These are phyloP conservation scores for Leptosomus discolor DNA, from an alignment of 2,113 vertebrate genomes.

Conservation along the genomic window DNA sequence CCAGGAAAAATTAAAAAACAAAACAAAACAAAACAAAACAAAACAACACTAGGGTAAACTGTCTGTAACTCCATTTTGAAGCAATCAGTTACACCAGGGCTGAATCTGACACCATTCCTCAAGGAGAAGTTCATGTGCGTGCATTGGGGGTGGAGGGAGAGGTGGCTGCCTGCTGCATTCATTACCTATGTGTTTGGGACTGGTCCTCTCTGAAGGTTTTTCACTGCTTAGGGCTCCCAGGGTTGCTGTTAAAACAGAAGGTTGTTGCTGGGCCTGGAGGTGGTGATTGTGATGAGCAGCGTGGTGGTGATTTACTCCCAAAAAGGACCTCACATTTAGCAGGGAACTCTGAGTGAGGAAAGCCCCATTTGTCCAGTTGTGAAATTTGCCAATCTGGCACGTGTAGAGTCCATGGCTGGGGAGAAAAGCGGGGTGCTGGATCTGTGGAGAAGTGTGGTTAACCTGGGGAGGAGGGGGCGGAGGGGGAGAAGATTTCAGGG, in stretches of 20 bases:
- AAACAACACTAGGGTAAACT: neutral
- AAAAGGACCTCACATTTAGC: constrained; percentile 92
- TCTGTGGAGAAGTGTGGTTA: constrained; percentile 79
- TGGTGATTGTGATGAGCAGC: constrained; percentile 73
- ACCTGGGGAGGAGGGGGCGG: constrained; percentile 77
- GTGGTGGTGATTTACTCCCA: constrained; percentile 89
- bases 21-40: neutral
- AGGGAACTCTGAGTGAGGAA: constrained; percentile 95
- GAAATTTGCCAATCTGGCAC: constrained; percentile 97
- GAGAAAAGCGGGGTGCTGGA: constrained; percentile 95
- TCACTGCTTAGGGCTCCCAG: constrained; percentile 80
- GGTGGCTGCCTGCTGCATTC: neutral
- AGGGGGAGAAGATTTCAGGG: constrained; percentile 85
- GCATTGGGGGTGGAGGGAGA: neutral
- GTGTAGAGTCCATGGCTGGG: constrained; percentile 99
- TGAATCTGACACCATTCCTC: neutral
- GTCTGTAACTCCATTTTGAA: neutral
- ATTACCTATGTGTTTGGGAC: constrained; percentile 95
- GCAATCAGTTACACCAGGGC: neutral
- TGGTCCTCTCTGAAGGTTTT: constrained; percentile 83
- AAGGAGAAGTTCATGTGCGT: neutral
- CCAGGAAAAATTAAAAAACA: no score
- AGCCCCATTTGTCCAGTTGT: constrained; percentile 97
- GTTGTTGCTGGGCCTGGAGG: constrained; percentile 78
- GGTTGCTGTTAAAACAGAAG: constrained; percentile 81